phyloP scores from a whole-genome alignment of 2,113 vertebrate genomes.

The Phylloscopus trochiloides region DNA sequence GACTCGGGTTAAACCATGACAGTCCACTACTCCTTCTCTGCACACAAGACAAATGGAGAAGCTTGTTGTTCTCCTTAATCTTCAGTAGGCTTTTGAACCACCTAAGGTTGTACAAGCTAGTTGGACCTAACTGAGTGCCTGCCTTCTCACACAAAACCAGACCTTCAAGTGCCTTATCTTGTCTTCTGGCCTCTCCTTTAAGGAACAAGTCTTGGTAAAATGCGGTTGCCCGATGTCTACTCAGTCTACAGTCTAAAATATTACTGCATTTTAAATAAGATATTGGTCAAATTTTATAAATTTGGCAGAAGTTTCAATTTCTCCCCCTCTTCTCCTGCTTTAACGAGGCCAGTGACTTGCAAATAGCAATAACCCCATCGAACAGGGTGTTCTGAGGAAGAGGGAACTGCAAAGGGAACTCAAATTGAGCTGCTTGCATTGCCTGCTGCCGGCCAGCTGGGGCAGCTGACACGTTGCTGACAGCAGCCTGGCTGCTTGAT shows the following conservation, averaged over 20 bases:
- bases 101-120: not conserved
- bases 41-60: not conserved
- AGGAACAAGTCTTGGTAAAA: not conserved
- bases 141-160: not conserved
- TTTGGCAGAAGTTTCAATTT: not conserved
- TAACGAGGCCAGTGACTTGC: not conserved
- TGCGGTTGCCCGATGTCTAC: not conserved
- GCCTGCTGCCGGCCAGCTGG: not conserved
- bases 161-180: not conserved
- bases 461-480: not conserved
- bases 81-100: not conserved
- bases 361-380: not conserved
- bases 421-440: not conserved
- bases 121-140: not conserved
- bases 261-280: not conserved
- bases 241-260: not conserved
- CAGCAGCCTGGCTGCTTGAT: not conserved
- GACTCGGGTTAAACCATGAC: accelerated
- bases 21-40: not conserved
- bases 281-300: not conserved
- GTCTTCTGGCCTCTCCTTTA: not conserved
- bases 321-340: accelerated
- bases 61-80: not conserved
- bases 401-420: not conserved
- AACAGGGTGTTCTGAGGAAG: not conserved